Evolutionary conservation across 37 sponge, comb jelly and placozoan genomes (phyloP).

Genomic region (Tethya wilhelma): DNA sequence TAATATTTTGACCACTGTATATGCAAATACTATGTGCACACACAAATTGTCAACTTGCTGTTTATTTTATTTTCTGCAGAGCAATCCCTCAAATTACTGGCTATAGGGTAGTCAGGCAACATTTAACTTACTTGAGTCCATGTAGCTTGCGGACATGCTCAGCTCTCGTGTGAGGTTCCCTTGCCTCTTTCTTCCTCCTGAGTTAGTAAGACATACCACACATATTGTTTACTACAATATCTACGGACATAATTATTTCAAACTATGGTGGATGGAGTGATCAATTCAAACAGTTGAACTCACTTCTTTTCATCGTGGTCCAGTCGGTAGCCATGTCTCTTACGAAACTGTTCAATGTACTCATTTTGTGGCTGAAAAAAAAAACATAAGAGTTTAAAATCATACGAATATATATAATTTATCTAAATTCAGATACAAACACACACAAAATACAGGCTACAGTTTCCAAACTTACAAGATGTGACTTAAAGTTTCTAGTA

Average conservation of each 20-base stretch:
- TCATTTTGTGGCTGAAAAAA: constrained; percentile 96
- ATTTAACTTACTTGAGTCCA: constrained; percentile 90
- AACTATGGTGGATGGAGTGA: no score
- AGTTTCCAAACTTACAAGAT: no score
- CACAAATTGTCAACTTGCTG: no score
- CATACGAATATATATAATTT: no score
- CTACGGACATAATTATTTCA: neutral
- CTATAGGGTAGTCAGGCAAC: neutral
- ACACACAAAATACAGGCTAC: no score
- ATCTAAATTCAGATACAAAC: no score
- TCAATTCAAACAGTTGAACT: no score
- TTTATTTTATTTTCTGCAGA: no score
- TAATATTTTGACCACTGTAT: no score
- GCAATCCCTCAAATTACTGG: neutral
- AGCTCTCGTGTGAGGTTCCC: constrained; percentile 82
- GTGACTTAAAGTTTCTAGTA: no score
- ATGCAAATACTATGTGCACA: no score
- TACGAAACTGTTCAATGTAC: constrained; percentile 91
- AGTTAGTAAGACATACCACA: neutral
- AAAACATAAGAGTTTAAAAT: no score
- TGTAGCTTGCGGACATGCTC: constrained; percentile 87
- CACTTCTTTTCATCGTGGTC: constrained; percentile 94
- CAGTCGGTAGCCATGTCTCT: constrained; percentile 91
- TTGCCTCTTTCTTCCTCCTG: constrained; percentile 91
- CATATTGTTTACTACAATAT: neutral